Evolutionary conservation across 2,888 invertebrate genomes (phyloP), one percentile per base, ranked within the genome.

Genomic region (Cristatella mucedo): DNA sequence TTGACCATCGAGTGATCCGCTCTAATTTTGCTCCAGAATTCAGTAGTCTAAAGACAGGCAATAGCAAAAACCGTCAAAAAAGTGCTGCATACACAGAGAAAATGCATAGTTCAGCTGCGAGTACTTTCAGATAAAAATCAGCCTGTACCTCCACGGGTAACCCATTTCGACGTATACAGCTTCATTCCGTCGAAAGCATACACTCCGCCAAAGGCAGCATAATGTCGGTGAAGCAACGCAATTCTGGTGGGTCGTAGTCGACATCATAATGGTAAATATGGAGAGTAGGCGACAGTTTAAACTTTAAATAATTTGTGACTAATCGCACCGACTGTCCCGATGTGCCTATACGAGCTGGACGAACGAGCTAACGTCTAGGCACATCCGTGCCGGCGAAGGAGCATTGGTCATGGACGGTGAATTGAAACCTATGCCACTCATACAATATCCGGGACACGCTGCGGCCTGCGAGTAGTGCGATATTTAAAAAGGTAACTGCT

Each of bases 141-240:
- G n/a, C n/a, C n/a, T 44, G 46, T 42, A 34, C 54, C 57, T 33
- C 51, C 48, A 22, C 57, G 40, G 4, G 48, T 48, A 2, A 63
- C 47, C 29, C 51, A 49, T 4, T 44, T 45, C 1, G 58, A 53
- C 19, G 61, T 41, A 42, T 54, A 63, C 3, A 63, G 46, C 4
- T 55, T 50, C 46, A 50, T 54, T 11, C 63, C 63, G 52, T 63
- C 63, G 49, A 63, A 63, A 2, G 56, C 57, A 11, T 46, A 45
- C 1, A 52, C 52, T 20, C 41, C 42, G 1, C 61, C 61, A 20
- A 59, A 38, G 13, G 55, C 31, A 7, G 53, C 46, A 15, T 52
- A 46, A 42, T 59, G 56, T 4, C 46, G 38, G 20, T 47, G 49
- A 6, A 63, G 46, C 13, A 63, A 41, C 1, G 48, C 53, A 40